Percentiles rank a stretch among this genome's conserved stretches.
Evolutionary conservation across 2,888 invertebrate species (phyloP).

Genomic region (Adelognathus sp.): DNA sequence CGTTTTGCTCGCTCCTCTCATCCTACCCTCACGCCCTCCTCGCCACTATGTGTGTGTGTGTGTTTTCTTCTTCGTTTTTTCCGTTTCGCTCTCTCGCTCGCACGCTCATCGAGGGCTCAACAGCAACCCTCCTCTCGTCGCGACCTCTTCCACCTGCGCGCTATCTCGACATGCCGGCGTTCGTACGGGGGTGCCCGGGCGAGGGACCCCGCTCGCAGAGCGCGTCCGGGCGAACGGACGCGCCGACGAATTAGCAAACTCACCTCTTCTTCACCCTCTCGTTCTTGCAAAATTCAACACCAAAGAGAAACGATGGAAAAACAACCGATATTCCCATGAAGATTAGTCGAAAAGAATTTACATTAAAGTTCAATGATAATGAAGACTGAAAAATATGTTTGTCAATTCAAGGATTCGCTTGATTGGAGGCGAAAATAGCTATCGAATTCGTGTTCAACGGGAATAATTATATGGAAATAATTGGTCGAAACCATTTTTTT

Average conservation of each 20-base stretch:
- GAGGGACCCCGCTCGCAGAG: slow-evolving; percentile 47
- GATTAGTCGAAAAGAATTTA: no score
- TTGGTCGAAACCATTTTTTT: no score
- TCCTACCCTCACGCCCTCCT: slow-evolving; percentile 9
- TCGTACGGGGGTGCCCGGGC: slow-evolving; percentile 36
- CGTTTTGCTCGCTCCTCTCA: slow-evolving; percentile 37
- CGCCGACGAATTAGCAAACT: slow-evolving; percentile 7
- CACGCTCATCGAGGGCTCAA: slow-evolving; percentile 24
- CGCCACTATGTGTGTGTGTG: not conserved
- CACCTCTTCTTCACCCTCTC: not conserved
- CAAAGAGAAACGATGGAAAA: no score
- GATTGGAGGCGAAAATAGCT: no score
- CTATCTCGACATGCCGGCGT: slow-evolving; percentile 53
- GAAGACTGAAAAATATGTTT: no score
- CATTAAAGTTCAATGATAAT: no score
- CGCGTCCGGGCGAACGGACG: slow-evolving; percentile 45
- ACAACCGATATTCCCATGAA: no score
- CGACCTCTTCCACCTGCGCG: slow-evolving; percentile 73
- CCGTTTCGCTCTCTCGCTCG: slow-evolving; percentile 61
- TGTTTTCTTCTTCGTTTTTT: not conserved
- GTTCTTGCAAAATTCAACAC: not conserved
- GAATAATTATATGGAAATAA: no score
- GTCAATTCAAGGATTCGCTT: no score
- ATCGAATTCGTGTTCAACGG: no score
- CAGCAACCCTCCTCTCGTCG: slow-evolving; percentile 39